Base-by-base conservation (phyloP, 2,113 vertebrate species). In the Apteryx mantelli region DNA sequence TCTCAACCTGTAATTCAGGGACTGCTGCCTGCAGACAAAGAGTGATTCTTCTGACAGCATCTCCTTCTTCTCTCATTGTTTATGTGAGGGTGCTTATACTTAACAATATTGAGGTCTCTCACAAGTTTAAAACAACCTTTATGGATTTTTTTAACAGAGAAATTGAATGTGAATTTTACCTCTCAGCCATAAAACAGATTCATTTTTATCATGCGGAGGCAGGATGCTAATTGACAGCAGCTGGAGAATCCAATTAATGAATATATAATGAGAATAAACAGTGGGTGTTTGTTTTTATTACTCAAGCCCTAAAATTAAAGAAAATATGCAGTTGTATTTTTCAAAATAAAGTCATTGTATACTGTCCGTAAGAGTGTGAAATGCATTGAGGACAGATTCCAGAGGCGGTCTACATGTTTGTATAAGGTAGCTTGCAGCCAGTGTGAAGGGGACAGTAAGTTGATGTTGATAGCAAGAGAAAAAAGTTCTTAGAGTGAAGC, bases 241-340 rank as follows among this genome's bases (percentile, higher is more conserved):
- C 79, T 96, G 76, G 77, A 95, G 87, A 95, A 73, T 63, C 40
- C 52, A 93, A 76, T 90, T 97, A 96, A 96, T 94, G 89, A 97
- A 89, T 95, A 52, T 53, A 68, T 89, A 93, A 89, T 96, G 12
- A 86, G 70, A 82, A 90, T 88, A 97, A 97, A 44, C 63, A 88
- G 69, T 88, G 48, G 58, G 58, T 95, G 73, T 89, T 91, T 93
- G n/a, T 86, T 92, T 96, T 88, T 96, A 66, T 91, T 96, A 82
- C 48, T 52, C 65, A 82, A 22, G 42, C 88, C n/a, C 42, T 93
- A 77, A 52, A 93, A 93, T 82, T 78, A 91, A 91, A 95, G 44
- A 70, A 95, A 96, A 77, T 44, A 50, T 18, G 17, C 8, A 52
- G 73, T 61, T 81, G 21, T 20, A 56, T 46, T 89, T 96, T 79